Evolutionary conservation across 2,797 vertebrate species (phyloP).

Genomic region (Halcyon smyrnensis): DNA sequence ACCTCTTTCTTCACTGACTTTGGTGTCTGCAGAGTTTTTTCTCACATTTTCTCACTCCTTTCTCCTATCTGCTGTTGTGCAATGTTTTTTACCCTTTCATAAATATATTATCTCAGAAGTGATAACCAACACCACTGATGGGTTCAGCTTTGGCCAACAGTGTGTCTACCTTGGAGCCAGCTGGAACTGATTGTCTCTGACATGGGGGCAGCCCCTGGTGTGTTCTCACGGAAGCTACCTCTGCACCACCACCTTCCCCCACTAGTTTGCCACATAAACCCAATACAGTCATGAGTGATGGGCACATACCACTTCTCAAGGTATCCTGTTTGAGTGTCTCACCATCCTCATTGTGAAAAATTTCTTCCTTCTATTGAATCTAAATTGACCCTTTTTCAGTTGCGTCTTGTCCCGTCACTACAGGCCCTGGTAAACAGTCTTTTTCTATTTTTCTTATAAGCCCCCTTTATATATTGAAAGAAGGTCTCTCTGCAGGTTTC

Average conservation of each 20-base stretch:
- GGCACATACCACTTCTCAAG: not conserved
- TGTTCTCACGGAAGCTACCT: not conserved
- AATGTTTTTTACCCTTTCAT: not conserved
- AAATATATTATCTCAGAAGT: not conserved
- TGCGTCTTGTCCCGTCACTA: not conserved
- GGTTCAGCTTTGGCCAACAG: not conserved
- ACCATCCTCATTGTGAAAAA: not conserved
- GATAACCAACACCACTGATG: accelerated
- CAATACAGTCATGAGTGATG: not conserved
- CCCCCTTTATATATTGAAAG: too few relatives aligned
- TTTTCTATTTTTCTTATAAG: not conserved
- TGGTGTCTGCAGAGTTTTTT: not conserved
- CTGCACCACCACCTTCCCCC: accelerated
- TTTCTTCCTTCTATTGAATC: not conserved
- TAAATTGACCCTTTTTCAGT: not conserved
- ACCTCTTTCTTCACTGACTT: not conserved
- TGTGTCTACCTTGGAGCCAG: accelerated
- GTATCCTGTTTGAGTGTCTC: not conserved
- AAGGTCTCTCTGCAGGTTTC: too few relatives aligned
- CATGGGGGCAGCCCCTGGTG: not conserved
- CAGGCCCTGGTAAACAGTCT: not conserved
- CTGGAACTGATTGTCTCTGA: not conserved
- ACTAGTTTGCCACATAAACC: not conserved
- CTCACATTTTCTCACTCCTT: not conserved
- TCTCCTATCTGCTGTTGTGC: not conserved